phyloP scores from a whole-genome alignment of 2,797 vertebrate genomes.

The Enteromius fasciolatus region DNA sequence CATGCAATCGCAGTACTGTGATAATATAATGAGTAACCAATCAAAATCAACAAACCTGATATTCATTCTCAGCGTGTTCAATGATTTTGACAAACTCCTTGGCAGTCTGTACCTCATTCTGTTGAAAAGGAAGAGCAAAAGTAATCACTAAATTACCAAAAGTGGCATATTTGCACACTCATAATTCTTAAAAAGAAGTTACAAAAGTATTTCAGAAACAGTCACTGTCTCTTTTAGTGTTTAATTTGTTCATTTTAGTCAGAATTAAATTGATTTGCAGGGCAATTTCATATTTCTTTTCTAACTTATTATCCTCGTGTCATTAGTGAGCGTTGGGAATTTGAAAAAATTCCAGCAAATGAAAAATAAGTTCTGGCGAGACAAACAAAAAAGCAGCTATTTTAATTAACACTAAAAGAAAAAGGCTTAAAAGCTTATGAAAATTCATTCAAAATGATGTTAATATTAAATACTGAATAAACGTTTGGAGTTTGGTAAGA shows the following conservation, averaged over 20 bases:
- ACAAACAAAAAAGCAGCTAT: not conserved
- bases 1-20: not conserved
- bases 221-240: not conserved
- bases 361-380: not conserved
- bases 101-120: conserved; percentile 92
- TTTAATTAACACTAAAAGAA: not conserved
- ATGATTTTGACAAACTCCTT: conserved; percentile 95
- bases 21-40: not conserved
- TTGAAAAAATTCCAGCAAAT: not conserved
- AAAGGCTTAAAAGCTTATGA: not conserved
- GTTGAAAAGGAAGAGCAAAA: conserved; percentile 52
- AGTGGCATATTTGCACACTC: not conserved
- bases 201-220: not conserved
- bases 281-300: not conserved
- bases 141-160: not conserved
- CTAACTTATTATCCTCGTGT: not conserved
- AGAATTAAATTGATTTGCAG: not conserved
- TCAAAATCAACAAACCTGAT: conserved; percentile 82
- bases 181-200: not conserved
- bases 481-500: not conserved
- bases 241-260: not conserved
- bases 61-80: conserved; percentile 89
- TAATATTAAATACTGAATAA: not conserved
- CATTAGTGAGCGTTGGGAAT: not conserved
- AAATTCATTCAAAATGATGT: not conserved